Evolutionary conservation across 2,888 invertebrate species (phyloP).

Genomic region (Pachycephus smyrnensis): DNA sequence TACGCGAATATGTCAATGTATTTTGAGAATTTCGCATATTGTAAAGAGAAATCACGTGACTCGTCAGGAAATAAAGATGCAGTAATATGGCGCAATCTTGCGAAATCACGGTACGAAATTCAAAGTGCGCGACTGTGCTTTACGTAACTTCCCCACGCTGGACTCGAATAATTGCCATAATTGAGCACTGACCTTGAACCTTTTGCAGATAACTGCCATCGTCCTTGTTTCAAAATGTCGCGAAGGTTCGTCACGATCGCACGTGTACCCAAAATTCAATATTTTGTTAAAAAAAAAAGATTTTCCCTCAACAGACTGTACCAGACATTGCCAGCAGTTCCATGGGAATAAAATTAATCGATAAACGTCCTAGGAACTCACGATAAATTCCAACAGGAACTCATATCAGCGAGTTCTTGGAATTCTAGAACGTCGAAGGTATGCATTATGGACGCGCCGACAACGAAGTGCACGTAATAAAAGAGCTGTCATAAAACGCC

Average conservation of each 20-base stretch:
- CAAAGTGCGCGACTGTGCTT: neutral
- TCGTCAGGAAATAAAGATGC: neutral
- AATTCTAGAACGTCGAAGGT: neutral
- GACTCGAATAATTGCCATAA: neutral
- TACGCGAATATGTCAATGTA: neutral
- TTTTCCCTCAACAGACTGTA: neutral
- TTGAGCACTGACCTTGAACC: neutral
- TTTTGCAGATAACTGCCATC: neutral
- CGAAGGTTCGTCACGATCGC: neutral
- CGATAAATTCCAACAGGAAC: neutral
- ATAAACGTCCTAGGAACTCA: neutral
- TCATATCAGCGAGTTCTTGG: neutral
- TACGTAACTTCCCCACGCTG: neutral
- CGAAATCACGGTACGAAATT: neutral
- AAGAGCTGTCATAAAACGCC: neutral
- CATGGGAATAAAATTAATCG: neutral
- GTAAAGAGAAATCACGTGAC: neutral
- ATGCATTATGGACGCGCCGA: neutral
- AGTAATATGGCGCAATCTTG: neutral
- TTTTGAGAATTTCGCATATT: neutral
- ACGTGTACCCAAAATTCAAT: neutral
- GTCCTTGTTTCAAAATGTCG: neutral
- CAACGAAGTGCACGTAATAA: neutral
- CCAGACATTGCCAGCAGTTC: neutral
- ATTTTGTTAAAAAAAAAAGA: neutral